Evolutionary conservation across 2,888 invertebrate genomes (phyloP).

Genomic region (Drosophila histrio): DNA sequence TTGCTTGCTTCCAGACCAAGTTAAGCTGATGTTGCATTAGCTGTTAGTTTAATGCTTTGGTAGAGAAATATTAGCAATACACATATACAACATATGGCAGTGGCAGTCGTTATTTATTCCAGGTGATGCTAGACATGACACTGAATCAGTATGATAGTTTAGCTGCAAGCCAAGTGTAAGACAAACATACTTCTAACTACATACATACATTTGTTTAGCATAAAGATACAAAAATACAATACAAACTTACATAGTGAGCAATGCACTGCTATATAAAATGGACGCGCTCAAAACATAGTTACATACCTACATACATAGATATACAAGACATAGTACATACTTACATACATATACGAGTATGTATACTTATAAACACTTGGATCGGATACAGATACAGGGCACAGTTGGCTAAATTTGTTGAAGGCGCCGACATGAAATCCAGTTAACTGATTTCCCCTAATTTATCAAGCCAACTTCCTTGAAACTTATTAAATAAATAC

Average conservation of each 20-base stretch:
- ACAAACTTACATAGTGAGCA: slow-evolving; percentile 52
- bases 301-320: slow-evolving; percentile 32
- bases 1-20: slow-evolving; percentile 22
- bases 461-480: slow-evolving; percentile 47
- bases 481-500: slow-evolving; percentile 21
- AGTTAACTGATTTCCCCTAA: slow-evolving; percentile 36
- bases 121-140: slow-evolving; percentile 28
- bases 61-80: slow-evolving; percentile 29
- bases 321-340: slow-evolving; percentile 29
- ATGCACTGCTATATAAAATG: slow-evolving; percentile 48
- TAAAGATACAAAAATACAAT: slow-evolving; percentile 34
- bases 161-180: slow-evolving; percentile 70
- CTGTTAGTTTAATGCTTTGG: slow-evolving; percentile 14
- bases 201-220: slow-evolving; percentile 46
- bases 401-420: slow-evolving; percentile 31
- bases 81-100: neutral
- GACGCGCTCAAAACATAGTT: slow-evolving; percentile 30
- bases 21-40: slow-evolving; percentile 5
- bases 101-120: slow-evolving; percentile 27
- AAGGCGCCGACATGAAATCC: slow-evolving; percentile 42
- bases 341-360: slow-evolving; percentile 11
- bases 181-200: slow-evolving; percentile 36
- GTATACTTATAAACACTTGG: slow-evolving; percentile 11
- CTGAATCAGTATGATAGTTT: slow-evolving; percentile 71
- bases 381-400: slow-evolving; percentile 10